phyloP scores from a whole-genome alignment of 2,113 vertebrate species.

The Hippocampus comes region DNA sequence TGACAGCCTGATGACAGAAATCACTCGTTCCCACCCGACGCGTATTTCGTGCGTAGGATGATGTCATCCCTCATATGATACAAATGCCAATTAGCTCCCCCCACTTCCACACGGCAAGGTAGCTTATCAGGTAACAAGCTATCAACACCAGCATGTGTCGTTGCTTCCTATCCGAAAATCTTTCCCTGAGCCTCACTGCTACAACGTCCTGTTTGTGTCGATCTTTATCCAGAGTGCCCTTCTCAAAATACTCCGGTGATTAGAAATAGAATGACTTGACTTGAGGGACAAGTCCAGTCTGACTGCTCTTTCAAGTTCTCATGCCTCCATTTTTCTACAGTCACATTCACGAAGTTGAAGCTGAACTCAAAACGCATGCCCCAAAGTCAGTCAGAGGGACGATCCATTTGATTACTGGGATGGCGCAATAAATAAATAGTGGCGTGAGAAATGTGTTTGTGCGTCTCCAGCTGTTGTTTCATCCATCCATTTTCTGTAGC shows the following conservation, averaged over 20 bases:
- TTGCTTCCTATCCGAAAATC: neutral
- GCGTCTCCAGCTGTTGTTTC: too few relatives aligned
- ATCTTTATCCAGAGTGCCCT: neutral
- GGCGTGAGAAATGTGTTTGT: too few relatives aligned
- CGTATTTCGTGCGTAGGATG: neutral
- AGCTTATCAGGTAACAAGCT: neutral
- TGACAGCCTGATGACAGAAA: neutral
- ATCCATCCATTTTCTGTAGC: too few relatives aligned
- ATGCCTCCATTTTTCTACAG: neutral
- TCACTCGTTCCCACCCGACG: neutral
- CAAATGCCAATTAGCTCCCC: neutral
- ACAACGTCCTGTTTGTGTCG: neutral
- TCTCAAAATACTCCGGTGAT: neutral
- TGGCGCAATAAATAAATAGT: too few relatives aligned
- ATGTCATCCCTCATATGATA: neutral
- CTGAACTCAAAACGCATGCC: too few relatives aligned
- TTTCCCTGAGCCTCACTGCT: neutral
- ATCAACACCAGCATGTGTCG: constrained; percentile 2
- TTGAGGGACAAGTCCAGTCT: neutral
- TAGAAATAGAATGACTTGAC: neutral
- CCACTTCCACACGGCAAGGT: neutral
- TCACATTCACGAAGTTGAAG: too few relatives aligned
- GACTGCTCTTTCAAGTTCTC: neutral
- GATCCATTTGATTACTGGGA: neutral
- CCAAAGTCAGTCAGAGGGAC: too few relatives aligned